Percentiles rank a stretch among this genome's conserved stretches.
Conservation (phyloP, 2,797 vertebrate species). For the Rachycentron canadum region DNA sequence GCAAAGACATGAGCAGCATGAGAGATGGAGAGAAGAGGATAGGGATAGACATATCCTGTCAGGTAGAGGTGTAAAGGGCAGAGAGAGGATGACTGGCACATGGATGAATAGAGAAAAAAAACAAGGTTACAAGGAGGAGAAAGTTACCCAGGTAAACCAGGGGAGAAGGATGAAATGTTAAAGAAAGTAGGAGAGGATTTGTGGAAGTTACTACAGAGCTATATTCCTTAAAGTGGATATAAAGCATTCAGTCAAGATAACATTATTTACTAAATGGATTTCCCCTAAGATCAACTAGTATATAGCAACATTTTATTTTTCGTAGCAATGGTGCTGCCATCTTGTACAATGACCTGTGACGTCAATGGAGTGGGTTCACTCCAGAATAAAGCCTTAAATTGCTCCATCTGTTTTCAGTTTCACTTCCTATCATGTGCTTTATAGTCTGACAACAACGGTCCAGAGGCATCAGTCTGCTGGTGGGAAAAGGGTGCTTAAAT, state of each 20-base stretch:
- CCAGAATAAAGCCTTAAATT: background rate
- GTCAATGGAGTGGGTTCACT: background rate
- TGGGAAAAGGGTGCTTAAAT: background rate
- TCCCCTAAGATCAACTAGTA: background rate
- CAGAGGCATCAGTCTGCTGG: background rate
- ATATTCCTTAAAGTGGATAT: background rate
- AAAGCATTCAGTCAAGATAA: background rate
- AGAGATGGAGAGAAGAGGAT: slow-evolving; percentile 4
- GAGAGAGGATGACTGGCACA: slow-evolving; percentile 7
- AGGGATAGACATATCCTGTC: background rate
- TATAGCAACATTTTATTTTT: background rate
- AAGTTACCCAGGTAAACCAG: background rate
- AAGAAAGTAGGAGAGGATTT: background rate
- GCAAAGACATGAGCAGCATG: slow-evolving; percentile 32
- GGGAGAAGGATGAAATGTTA: slow-evolving; percentile 6
- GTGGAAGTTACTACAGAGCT: background rate
- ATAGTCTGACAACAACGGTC: background rate
- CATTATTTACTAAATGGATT: background rate
- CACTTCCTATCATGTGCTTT: background rate
- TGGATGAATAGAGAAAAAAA: slow-evolving; percentile 25
- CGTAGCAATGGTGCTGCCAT: background rate
- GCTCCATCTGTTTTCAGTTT: background rate
- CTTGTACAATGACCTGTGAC: background rate
- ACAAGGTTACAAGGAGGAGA: slow-evolving; percentile 9
- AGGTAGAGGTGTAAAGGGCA: slow-evolving; percentile 13